These are phyloP conservation scores for Tolypeutes matacus DNA, from an alignment of 2,797 vertebrate genomes.

Conservation along the genomic window DNA sequence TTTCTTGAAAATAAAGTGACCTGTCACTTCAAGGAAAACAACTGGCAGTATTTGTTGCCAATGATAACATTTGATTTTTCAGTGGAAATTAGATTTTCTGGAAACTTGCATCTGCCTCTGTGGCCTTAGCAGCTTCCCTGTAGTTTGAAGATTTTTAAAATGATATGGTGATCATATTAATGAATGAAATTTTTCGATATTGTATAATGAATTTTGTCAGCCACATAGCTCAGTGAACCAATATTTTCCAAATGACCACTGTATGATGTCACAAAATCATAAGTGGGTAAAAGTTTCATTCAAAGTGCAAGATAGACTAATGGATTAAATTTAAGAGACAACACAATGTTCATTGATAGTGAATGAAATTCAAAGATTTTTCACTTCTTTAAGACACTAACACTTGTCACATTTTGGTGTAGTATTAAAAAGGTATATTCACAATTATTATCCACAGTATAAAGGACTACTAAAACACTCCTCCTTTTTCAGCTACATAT, in stretches of 20 bases:
- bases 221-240: not conserved
- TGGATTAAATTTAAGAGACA: not conserved
- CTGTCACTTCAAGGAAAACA: not conserved
- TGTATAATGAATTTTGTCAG: not conserved
- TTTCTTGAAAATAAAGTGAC: not conserved
- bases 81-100: not conserved
- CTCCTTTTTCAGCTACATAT: not conserved
- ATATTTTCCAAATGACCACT: too few relatives aligned
- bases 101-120: not conserved
- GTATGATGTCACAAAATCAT: not conserved
- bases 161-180: not conserved
- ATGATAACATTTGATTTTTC: not conserved
- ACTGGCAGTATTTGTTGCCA: too few relatives aligned
- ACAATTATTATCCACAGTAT: not conserved
- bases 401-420: accelerated
- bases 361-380: too few relatives aligned
- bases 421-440: too few relatives aligned
- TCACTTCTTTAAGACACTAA: too few relatives aligned
- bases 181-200: too few relatives aligned
- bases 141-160: not conserved
- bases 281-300: not conserved
- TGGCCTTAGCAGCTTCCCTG: not conserved
- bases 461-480: not conserved
- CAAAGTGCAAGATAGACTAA: not conserved
- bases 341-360: accelerated